phyloP scores from a whole-genome alignment of 2,888 invertebrate genomes.

The Pseudanteris insignis region DNA sequence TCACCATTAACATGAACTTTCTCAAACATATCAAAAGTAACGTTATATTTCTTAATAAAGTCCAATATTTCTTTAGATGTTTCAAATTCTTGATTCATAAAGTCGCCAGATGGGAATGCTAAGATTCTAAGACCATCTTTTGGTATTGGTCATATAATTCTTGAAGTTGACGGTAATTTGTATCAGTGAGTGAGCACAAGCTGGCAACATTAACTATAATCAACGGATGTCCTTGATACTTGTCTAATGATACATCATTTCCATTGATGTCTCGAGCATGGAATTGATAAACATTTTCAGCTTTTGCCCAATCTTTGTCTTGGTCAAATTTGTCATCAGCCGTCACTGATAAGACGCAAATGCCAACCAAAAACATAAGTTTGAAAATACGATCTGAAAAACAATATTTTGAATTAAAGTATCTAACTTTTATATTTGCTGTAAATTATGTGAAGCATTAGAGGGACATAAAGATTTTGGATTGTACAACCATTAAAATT shows the following conservation, averaged over 20 bases:
- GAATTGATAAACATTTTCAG: conserved; percentile 82
- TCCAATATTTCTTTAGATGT: conserved; percentile 57
- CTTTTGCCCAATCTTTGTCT: conserved; percentile 70
- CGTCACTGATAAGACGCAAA: conserved; percentile 4
- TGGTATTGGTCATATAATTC: conserved; percentile 73
- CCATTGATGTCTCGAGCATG: conserved; percentile 85
- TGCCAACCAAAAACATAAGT: conserved; percentile 4
- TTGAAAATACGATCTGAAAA: conserved; percentile 9
- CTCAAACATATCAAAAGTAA: conserved; percentile 62
- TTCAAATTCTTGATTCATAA: conserved; percentile 67
- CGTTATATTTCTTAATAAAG: conserved; percentile 58
- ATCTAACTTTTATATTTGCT: no score
- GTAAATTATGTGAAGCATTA: no score
- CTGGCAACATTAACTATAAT: conserved; percentile 90
- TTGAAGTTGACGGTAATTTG: conserved; percentile 77
- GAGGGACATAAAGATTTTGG: no score
- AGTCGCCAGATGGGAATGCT: conserved; percentile 78
- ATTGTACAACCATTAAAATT: no score
- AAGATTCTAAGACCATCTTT: conserved; percentile 73
- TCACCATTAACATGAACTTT: conserved; percentile 66
- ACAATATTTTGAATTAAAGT: no score
- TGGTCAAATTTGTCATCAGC: conserved; percentile 52
- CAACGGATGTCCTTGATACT: conserved; percentile 81
- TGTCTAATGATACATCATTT: conserved; percentile 78
- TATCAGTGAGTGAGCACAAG: conserved; percentile 82